These are phyloP conservation scores for Austrofundulus limnaeus DNA, from an alignment of 2,113 vertebrate genomes.

Conservation along the genomic window DNA sequence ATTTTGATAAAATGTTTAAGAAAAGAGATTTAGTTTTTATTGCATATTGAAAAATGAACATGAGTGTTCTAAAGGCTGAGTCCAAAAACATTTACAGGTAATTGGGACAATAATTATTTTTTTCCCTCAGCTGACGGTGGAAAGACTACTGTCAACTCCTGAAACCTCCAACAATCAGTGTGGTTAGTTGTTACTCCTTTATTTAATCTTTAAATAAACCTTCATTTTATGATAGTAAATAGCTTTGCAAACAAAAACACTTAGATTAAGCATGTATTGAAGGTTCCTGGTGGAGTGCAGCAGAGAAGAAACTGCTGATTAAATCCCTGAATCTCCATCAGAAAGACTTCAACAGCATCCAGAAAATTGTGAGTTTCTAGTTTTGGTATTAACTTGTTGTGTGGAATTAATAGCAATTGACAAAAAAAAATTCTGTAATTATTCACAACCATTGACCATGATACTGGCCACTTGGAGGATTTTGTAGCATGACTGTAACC, in stretches of 20 bases:
- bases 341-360: slow-evolving; percentile 89
- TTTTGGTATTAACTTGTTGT: not conserved
- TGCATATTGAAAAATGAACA: no score
- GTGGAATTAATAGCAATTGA: not conserved
- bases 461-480: no score
- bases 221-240: no score
- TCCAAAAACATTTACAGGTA: not conserved
- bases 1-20: no score
- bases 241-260: not conserved
- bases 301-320: slow-evolving; percentile 84
- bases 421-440: no score
- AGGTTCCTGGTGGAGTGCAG: slow-evolving; percentile 76
- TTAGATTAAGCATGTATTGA: not conserved
- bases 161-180: not conserved
- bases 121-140: slow-evolving; percentile 43
- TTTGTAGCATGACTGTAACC: no score
- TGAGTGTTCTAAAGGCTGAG: not conserved
- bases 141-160: slow-evolving; percentile 38
- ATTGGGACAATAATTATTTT: not conserved
- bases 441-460: no score
- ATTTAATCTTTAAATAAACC: no score
- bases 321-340: slow-evolving; percentile 85
- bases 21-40: no score
- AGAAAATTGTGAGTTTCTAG: slow-evolving; percentile 81
- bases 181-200: slow-evolving; percentile 1